Evolutionary conservation across 1,140 invertebrate species (phyloP).

Genomic region (Pseudobourletiella spinata): DNA sequence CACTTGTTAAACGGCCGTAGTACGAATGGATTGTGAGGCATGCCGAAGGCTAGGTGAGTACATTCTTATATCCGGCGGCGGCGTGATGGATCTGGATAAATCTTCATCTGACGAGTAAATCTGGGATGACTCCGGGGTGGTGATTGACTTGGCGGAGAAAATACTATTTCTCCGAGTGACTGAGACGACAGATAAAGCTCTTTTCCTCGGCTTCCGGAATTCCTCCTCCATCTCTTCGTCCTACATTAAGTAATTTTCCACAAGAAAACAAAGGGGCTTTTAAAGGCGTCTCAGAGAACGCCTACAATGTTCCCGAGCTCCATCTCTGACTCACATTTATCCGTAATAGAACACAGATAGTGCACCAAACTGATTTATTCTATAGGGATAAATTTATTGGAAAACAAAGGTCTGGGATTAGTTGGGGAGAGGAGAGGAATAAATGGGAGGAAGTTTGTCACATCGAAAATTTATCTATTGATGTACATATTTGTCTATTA

Average conservation of each 20-base stretch:
- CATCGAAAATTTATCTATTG: too few species aligned
- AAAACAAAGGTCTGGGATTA: too few species aligned
- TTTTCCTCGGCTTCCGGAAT: conserved; percentile 39
- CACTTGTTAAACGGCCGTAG: conserved; percentile 32
- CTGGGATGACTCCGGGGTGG: conserved; percentile 24
- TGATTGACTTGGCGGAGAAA: conserved; percentile 17
- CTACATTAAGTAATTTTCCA: conserved; percentile 7
- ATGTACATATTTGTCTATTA: too few species aligned
- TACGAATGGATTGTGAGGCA: conserved; percentile 29
- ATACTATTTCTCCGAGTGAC: conserved; percentile 21
- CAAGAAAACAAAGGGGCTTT: too few species aligned
- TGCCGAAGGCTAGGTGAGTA: neutral
- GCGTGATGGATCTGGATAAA: neutral
- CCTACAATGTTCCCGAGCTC: too few species aligned
- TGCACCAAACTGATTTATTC: too few species aligned
- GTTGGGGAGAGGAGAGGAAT: too few species aligned
- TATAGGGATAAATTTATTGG: too few species aligned
- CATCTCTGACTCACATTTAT: too few species aligned
- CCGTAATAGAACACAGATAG: too few species aligned
- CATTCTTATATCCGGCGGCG: neutral
- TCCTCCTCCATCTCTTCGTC: conserved; percentile 36
- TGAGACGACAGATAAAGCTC: conserved; percentile 37
- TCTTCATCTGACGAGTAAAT: conserved; percentile 28
- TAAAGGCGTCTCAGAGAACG: too few species aligned
- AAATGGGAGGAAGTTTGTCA: too few species aligned